These are phyloP conservation scores for Ormyrus labotus DNA, from an alignment of 2,888 invertebrate genomes.

Conservation along the genomic window DNA sequence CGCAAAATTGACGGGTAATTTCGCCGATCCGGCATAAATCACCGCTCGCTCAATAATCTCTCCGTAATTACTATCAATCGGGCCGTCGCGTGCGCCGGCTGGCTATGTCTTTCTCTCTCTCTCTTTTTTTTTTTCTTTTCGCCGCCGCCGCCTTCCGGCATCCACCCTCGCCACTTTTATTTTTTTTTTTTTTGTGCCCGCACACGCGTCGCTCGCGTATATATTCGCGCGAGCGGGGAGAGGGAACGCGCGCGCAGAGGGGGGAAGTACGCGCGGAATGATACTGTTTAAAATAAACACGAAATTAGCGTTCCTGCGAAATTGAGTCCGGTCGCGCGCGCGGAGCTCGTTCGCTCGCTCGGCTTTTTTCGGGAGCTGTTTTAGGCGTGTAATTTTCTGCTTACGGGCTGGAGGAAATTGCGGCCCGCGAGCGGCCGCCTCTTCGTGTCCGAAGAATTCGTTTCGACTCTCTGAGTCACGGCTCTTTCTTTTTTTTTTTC, in stretches of 20 bases:
- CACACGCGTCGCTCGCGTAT: neutral
- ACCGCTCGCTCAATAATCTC: constrained; percentile 40
- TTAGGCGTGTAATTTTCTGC: too few species aligned
- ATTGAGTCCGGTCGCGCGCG: too few species aligned
- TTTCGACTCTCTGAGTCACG: too few species aligned
- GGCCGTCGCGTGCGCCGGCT: neutral
- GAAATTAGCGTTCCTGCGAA: neutral
- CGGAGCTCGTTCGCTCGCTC: too few species aligned
- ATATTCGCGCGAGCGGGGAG: constrained; percentile 11
- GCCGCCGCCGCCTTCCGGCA: neutral
- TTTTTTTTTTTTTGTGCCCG: neutral
- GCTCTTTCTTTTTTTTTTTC: too few species aligned
- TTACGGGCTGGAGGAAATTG: too few species aligned
- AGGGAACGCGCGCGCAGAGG: too few species aligned
- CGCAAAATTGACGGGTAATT: constrained; percentile 49
- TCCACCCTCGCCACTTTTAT: neutral
- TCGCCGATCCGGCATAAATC: constrained; percentile 46
- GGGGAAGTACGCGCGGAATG: too few species aligned
- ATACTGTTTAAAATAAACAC: neutral
- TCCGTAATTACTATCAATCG: constrained; percentile 44
- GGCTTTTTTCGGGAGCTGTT: too few species aligned
- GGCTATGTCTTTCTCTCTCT: neutral
- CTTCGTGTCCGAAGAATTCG: too few species aligned
- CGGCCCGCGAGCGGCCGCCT: too few species aligned
- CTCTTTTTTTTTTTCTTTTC: neutral